Evolutionary conservation across 2,888 invertebrate species (phyloP), one percentile per base, ranked within the genome.

Genomic region (Limnephilus lunatus): DNA sequence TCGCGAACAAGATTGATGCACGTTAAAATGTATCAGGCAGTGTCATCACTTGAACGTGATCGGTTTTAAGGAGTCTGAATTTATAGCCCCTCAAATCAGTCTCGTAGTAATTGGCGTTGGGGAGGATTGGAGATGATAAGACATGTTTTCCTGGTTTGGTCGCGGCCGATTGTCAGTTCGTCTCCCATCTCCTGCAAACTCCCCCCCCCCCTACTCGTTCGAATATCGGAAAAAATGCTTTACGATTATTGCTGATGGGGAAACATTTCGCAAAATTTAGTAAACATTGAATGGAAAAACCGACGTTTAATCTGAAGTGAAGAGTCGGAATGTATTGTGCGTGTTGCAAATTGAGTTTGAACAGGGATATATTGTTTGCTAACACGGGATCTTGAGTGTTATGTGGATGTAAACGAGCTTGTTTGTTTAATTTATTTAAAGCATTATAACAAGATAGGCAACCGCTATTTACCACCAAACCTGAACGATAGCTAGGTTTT

Each of bases 91-190:
- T 89, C 88, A 80, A 90, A 90, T 89, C 68, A 89, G 88, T 25
- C 32, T 44, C 53, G 31, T 80, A 90, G 92, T 90, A 92, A 92
- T 92, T 92, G 91, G 81, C 80, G 81, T 48, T 25, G 85, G 92
- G 92, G 89, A 89, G 90, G 85, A 80, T 25, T 39, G 81, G 90
- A 35, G 44, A 31, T 83, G 92, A 92, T 92, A 92, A 92, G 92
- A 92, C 92, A 92, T 92, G 92, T 92, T 90, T 83, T 80, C 89
- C 44, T 83, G 83, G 53, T 83, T 91, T 39, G 31, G 89, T 82
- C 83, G 68, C 44, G 80, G 80, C 82, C 91, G 89, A 91, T 89
- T 91, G 91, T 91, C 85, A 89, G 31, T 32, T 91, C 91, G 89
- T 89, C 80, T 91, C 88, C 39, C 32, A 87, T n/a, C 44, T 31